Evolutionary conservation across 1,140 invertebrate species (phyloP).

Genomic region (Aphelenchoides avenae): DNA sequence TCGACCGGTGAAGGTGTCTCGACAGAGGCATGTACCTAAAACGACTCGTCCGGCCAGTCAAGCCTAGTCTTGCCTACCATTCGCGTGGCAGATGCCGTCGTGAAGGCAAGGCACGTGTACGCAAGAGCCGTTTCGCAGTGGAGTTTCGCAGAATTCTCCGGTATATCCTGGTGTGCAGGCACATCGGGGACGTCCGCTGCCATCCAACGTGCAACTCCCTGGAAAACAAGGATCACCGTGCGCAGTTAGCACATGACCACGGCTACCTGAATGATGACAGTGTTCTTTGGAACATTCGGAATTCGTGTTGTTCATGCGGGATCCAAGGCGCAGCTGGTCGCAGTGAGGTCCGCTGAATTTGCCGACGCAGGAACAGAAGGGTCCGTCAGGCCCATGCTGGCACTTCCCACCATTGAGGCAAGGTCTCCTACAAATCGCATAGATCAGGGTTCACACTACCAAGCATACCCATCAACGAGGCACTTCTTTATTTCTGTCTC

Average conservation of each 20-base stretch:
- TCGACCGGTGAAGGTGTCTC: too few relatives aligned
- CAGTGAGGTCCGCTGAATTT: background rate
- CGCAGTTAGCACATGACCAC: background rate
- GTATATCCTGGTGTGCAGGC: too few relatives aligned
- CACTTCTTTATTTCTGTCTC: constrained; percentile 3
- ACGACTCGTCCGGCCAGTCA: too few relatives aligned
- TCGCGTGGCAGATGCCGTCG: too few relatives aligned
- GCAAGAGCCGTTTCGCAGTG: too few relatives aligned
- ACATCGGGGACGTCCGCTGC: too few relatives aligned
- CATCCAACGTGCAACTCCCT: background rate
- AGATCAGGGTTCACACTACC: too few relatives aligned
- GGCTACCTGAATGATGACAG: background rate
- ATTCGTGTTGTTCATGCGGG: background rate
- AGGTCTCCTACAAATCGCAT: background rate
- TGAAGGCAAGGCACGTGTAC: too few relatives aligned
- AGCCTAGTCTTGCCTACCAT: too few relatives aligned
- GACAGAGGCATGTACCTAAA: too few relatives aligned
- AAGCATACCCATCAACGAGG: constrained; percentile 12
- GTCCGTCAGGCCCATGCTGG: background rate
- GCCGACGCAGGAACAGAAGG: background rate
- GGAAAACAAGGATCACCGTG: background rate
- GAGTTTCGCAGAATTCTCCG: too few relatives aligned
- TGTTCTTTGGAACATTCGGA: background rate
- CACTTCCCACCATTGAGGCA: constrained; percentile 15
- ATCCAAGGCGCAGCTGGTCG: background rate